These are phyloP conservation scores for Elgaria multicarinata DNA, from an alignment of 2,113 vertebrate genomes.

Conservation along the genomic window DNA sequence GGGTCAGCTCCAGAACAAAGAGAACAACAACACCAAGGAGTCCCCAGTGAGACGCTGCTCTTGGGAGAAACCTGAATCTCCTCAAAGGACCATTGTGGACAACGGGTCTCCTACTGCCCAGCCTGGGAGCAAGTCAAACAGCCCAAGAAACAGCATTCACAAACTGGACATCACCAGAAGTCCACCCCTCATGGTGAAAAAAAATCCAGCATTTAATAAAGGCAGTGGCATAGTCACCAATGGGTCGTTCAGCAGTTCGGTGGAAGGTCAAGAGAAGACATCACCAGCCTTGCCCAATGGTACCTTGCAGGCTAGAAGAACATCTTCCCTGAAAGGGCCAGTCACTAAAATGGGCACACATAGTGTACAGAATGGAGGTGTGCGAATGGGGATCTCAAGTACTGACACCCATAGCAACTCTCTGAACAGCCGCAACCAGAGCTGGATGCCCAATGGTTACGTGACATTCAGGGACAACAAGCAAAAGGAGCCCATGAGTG, in stretches of 20 bases:
- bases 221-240: conserved; percentile 98
- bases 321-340: conserved; percentile 83
- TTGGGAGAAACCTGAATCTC: conserved; percentile 89
- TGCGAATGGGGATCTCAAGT: conserved; percentile 86
- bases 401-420: conserved; percentile 77
- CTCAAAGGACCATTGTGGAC: conserved; percentile 80
- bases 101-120: conserved; percentile 78
- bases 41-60: conserved; percentile 80
- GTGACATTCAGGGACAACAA: conserved; percentile 91
- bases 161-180: conserved; percentile 88
- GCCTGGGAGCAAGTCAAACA: conserved; percentile 80
- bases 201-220: conserved; percentile 95
- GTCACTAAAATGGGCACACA: conserved; percentile 96
- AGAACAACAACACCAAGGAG: conserved; percentile 88
- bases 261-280: conserved; percentile 84
- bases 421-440: conserved; percentile 73
- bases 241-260: conserved; percentile 93
- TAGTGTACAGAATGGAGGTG: conserved; percentile 81
- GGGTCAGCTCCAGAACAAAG: conserved; percentile 85
- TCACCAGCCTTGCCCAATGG: conserved; percentile 78
- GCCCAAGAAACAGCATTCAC: conserved; percentile 86
- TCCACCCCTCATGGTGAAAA: conserved; percentile 90
- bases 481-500: conserved; percentile 75
- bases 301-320: conserved; percentile 81
- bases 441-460: conserved; percentile 87